A percentile compares a stretch with the other conserved stretches of the same genome.
phyloP scores from a whole-genome alignment of 2,888 invertebrate species.

The Diloba caeruleocephala region DNA sequence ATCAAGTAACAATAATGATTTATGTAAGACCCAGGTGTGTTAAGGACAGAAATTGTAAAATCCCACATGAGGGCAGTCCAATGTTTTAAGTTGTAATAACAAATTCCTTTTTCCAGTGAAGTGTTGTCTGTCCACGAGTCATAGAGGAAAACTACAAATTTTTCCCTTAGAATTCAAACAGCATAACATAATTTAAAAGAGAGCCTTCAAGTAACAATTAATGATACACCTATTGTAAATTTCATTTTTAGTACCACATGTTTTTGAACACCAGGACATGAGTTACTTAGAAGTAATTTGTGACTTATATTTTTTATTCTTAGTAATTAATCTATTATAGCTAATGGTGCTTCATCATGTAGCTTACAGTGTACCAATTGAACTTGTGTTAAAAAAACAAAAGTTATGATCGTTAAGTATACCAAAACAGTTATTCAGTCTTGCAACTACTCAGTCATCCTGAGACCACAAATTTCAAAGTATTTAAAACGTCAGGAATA shows the following conservation, averaged over 20 bases:
- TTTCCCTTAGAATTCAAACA: slow-evolving; percentile 28
- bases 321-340: background rate
- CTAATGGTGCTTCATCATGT: too few species aligned
- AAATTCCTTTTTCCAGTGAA: slow-evolving; percentile 34
- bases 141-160: slow-evolving; percentile 34
- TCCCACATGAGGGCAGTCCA: slow-evolving; percentile 43
- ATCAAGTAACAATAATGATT: slow-evolving; percentile 10
- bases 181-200: slow-evolving; percentile 37
- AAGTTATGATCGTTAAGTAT: too few species aligned
- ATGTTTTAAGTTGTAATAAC: slow-evolving; percentile 22
- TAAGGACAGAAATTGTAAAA: slow-evolving; percentile 41
- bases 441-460: too few species aligned
- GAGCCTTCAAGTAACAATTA: too few species aligned
- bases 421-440: too few species aligned
- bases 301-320: too few species aligned
- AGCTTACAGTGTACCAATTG: too few species aligned
- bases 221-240: background rate
- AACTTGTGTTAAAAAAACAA: too few species aligned
- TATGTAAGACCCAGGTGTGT: slow-evolving; percentile 13
- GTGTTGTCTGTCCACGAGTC: slow-evolving; percentile 14
- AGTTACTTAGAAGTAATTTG: too few species aligned
- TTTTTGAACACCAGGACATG: too few species aligned
- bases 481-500: too few species aligned
- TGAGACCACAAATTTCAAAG: too few species aligned
- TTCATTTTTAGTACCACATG: background rate